Percentiles rank a stretch among this genome's conserved stretches.
Conservation (phyloP, 2,888 invertebrate species). For the Galerucella calmariensis region DNA sequence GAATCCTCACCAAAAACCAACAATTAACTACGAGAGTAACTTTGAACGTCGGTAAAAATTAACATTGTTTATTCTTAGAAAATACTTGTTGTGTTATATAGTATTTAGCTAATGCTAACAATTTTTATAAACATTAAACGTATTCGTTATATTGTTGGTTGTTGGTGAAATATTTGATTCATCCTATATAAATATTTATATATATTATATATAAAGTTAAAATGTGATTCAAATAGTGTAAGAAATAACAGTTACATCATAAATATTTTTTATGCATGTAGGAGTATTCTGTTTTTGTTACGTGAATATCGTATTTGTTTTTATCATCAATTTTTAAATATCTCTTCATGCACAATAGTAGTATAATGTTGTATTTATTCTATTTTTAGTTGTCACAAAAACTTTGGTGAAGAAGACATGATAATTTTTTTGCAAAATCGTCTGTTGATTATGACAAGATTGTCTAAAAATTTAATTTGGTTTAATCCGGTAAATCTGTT, state of each 20-base stretch:
- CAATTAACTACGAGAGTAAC: background rate
- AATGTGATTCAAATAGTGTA: constrained; percentile 65
- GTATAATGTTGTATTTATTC: constrained; percentile 19
- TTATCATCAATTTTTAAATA: constrained; percentile 40
- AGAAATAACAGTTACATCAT: constrained; percentile 58
- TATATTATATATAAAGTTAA: constrained; percentile 61
- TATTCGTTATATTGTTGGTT: background rate
- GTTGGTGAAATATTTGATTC: constrained; percentile 5
- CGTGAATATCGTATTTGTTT: constrained; percentile 43
- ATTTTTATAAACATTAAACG: background rate
- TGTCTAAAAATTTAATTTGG: background rate
- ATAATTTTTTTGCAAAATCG: background rate
- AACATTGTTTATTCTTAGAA: too few relatives aligned
- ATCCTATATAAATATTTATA: constrained; percentile 35
- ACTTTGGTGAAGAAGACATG: constrained; percentile 3
- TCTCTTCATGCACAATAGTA: constrained; percentile 50
- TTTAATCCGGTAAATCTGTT: background rate
- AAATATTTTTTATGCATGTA: constrained; percentile 64
- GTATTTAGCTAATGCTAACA: too few relatives aligned
- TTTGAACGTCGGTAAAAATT: background rate
- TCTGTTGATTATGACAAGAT: background rate
- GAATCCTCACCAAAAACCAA: constrained; percentile 1
- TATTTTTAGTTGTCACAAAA: constrained; percentile 16
- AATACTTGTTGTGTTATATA: too few relatives aligned
- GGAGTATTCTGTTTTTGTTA: constrained; percentile 52